Percentiles rank a stretch among this genome's conserved stretches.
phyloP scores from a whole-genome alignment of 2,113 vertebrate genomes.

The Hippocampus mohnikei region DNA sequence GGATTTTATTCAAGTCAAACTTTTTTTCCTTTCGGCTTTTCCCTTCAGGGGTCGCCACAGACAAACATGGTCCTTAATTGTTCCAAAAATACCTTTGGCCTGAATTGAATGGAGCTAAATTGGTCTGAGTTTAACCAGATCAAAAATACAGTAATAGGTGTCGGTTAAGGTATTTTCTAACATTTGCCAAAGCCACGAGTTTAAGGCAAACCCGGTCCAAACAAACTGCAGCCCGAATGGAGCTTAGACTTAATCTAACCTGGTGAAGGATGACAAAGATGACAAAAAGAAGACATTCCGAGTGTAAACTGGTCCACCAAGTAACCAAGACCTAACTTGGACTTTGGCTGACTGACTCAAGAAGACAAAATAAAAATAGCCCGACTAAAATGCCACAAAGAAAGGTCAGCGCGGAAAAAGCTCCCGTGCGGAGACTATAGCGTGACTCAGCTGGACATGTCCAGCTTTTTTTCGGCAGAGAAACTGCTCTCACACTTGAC shows the following conservation, averaged over 20 bases:
- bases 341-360: neutral
- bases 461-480: neutral
- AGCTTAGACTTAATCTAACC: neutral
- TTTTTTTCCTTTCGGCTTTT: too few species aligned
- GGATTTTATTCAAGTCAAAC: too few species aligned
- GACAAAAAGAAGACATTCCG: neutral
- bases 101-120: neutral
- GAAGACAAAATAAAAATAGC: neutral
- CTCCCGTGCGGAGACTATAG: neutral
- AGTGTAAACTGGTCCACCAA: neutral
- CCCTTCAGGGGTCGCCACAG: too few species aligned
- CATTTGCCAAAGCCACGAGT: neutral
- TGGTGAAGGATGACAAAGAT: neutral
- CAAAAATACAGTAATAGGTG: too few species aligned
- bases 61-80: neutral
- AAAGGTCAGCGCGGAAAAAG: constrained; percentile 1
- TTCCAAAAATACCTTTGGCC: neutral
- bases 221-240: neutral
- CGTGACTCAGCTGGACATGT: neutral
- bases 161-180: neutral
- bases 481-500: constrained; percentile 30
- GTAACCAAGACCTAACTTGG: neutral
- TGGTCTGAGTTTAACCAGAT: neutral
- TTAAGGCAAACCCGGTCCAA: neutral
- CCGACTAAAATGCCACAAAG: neutral